Base-by-base conservation (phyloP, 2,113 vertebrate species). In the Onychostruthus taczanowskii region DNA sequence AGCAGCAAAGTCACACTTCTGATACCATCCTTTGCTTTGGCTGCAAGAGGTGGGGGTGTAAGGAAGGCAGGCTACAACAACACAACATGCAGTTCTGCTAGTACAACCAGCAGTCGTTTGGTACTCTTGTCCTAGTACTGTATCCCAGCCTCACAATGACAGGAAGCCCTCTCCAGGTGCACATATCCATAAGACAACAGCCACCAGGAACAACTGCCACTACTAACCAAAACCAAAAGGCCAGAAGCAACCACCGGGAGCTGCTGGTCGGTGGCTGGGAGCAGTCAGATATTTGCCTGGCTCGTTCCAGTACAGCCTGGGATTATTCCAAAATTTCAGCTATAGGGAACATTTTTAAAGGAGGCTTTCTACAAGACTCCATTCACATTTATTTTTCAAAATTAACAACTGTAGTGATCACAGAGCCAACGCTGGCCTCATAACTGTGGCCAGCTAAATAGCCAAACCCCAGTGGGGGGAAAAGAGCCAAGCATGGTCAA, bases 321-420 rank as follows among this genome's bases (percentile, higher is more conserved):
- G 68, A 88, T 53, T 28, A 24, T 49, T 63, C 47, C 68, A 88
- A 37, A 63, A 67, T 47, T 47, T 47, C 64, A 62, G 46, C 50
- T 91, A 8, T 2, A 59, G 6, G 35, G 19, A 87, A 37, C 10
- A 9, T 37, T 91, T 75, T 73, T 52, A 66, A 87, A 13, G 6
- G 43, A 84, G 26, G 20, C 11, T 68, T 68, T 53, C 64, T 75
- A 18, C 31, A 89, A 83, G 58, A 49, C 62, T 73, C 74, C 75
- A 78, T 67, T 92, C 52, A 85, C 62, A 61, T 90, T 96, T 84
- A 80, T 78, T 91, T 94, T 85, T 87, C 46, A 81, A 95, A 97
- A 95, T 90, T 81, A 94, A 94, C 53, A 73, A 59, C 26, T 24
- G 59, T 81, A 72, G 47, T 7, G 44, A 84, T 55, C 35, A 46